phyloP scores from a whole-genome alignment of 2,113 vertebrate genomes.

The Channa argus region DNA sequence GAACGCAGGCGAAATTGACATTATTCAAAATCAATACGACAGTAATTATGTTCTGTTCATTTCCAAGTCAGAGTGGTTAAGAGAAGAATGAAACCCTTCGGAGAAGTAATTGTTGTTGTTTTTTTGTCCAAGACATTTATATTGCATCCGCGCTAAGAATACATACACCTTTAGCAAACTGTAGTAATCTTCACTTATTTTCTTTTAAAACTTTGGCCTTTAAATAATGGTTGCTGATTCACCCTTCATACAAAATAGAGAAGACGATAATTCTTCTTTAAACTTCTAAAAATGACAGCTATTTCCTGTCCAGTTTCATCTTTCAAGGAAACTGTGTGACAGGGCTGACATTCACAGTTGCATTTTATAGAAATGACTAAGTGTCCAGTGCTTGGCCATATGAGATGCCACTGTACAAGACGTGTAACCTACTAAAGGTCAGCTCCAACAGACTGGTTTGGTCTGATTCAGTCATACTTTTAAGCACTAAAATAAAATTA shows the following conservation, averaged over 20 bases:
- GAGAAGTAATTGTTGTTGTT: constrained; percentile 12
- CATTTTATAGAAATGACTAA: constrained; percentile 34
- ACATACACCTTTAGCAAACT: background rate
- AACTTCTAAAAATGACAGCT: background rate
- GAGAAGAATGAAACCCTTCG: constrained; percentile 26
- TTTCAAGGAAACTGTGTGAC: background rate
- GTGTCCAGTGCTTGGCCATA: background rate
- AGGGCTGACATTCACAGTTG: constrained; percentile 18
- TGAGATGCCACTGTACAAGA: constrained; percentile 14
- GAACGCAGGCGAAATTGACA: constrained; percentile 36
- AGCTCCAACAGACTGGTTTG: background rate
- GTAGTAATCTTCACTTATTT: background rate
- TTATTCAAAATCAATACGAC: constrained; percentile 44
- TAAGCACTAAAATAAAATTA: too few relatives aligned
- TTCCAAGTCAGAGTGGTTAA: background rate
- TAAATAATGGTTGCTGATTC: background rate
- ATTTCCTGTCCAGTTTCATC: background rate
- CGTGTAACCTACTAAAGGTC: constrained; percentile 23
- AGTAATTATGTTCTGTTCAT: constrained; percentile 40
- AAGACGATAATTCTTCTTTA: background rate
- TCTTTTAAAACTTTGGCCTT: background rate
- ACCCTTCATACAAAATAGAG: background rate
- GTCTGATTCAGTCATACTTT: constrained; percentile 5
- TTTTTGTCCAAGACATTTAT: too few relatives aligned
- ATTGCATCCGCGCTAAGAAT: background rate